phyloP scores from a whole-genome alignment of 1,140 invertebrate genomes.

The Rhopalosiphum padi region DNA sequence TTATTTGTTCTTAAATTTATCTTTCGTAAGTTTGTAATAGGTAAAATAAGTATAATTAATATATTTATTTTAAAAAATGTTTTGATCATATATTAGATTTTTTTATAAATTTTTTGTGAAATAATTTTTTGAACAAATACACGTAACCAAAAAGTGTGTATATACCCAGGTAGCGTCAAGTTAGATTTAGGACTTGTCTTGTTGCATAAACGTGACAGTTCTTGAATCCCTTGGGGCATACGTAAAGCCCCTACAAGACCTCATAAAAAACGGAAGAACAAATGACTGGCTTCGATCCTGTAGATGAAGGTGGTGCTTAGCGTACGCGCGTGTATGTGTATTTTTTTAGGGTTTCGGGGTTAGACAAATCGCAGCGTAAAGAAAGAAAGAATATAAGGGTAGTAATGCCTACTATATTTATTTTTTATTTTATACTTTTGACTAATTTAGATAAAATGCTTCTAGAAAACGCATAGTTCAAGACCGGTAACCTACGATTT shows the following conservation, averaged over 20 bases:
- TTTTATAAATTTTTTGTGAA: not conserved
- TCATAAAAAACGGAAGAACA: constrained; percentile 49
- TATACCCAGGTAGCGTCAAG: constrained; percentile 37
- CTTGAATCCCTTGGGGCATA: constrained; percentile 23
- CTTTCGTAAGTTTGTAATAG: not conserved
- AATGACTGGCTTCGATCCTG: constrained; percentile 51
- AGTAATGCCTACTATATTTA: constrained; percentile 1
- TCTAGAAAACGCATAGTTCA: constrained; percentile 5
- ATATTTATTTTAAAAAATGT: not conserved
- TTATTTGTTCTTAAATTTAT: not conserved
- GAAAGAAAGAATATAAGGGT: constrained; percentile 9
- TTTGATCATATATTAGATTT: not conserved
- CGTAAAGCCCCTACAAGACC: not conserved
- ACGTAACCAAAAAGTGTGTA: not conserved
- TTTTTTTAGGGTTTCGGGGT: constrained; percentile 20
- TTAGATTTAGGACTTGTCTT: constrained; percentile 49
- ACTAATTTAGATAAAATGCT: constrained; percentile 56
- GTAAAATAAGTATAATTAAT: not conserved
- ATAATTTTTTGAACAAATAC: constrained; percentile 1
- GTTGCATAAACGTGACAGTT: constrained; percentile 48
- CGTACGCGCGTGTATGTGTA: not conserved
- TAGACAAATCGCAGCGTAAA: constrained; percentile 45
- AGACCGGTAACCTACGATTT: not conserved
- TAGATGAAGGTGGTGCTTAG: not conserved
- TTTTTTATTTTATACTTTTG: constrained; percentile 50